Evolutionary conservation across 2,113 vertebrate genomes (phyloP), one percentile per base, ranked within the genome.

Genomic region (Lagenorhynchus albirostris): DNA sequence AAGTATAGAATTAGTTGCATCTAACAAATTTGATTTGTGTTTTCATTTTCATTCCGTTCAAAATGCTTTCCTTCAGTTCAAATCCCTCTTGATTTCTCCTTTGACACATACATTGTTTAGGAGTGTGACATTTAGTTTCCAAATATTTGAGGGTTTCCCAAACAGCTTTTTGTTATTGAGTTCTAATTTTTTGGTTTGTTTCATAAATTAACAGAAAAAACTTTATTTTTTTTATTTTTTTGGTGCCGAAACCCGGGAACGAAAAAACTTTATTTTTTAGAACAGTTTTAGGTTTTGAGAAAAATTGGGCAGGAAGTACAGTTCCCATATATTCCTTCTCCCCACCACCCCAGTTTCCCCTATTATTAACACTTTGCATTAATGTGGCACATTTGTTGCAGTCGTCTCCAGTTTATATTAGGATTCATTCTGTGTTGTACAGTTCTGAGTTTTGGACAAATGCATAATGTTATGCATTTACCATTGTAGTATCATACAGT

Each of bases 11-110:
- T 65, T 58, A 88, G 41, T 55, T 41, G 21, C 21, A 62, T 63
- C 50, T 71, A 85, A 41, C 47, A 79, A 70, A 71, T 95, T 88
- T 81, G 36, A 92, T 58, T 58, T 81, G 73, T 63, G 6, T 58
- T 92, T 92, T 74, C 17, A 67, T 87, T 87, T 91, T 86, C 53
- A 62, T 65, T 80, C 74, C n/a, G 23, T 92, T 92, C 47, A 95
- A 91, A 80, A 81, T 81, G 86, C 8, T 96, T 44, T 67, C 23
- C 47, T 55, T 67, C 76, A 76, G 21, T 62, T 77, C 60, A 76
- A 92, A 95, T 74, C 23, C 55, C 29, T 36, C 47, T 82, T 76
- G 15, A 68, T 53, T 50, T 93, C n/a, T 89, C 80, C 50, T 83
- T 68, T 96, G 25, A n/a, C 29, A 70, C 29, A 73, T 18, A 85